Evolutionary conservation across 2,797 vertebrate genomes (phyloP).

Genomic region (Lagodon rhomboides): DNA sequence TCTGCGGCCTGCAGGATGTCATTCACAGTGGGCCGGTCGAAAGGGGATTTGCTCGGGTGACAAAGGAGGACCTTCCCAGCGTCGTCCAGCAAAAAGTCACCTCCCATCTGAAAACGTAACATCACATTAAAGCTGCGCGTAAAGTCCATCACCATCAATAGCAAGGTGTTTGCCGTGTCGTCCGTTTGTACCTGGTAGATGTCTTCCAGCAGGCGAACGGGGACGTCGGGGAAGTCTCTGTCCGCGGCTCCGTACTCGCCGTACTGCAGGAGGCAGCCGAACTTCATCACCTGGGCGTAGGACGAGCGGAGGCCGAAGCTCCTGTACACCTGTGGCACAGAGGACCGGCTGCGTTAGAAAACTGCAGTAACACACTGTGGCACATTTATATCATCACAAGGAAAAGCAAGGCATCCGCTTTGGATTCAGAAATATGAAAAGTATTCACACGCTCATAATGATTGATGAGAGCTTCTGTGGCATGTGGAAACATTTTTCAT

Average conservation of each 20-base stretch:
- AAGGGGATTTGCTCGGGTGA: slow-evolving; percentile 72
- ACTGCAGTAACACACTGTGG: no score
- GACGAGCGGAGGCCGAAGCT: slow-evolving; percentile 82
- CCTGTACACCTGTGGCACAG: slow-evolving; percentile 76
- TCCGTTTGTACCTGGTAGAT: slow-evolving; percentile 77
- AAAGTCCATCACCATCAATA: background rate
- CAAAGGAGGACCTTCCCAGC: slow-evolving; percentile 76
- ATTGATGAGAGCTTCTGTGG: slow-evolving; percentile 2
- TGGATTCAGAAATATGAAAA: background rate
- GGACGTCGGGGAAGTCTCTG: slow-evolving; percentile 75
- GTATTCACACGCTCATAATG: background rate
- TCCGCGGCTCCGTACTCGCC: slow-evolving; percentile 58
- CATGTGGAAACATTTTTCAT: slow-evolving; percentile 45
- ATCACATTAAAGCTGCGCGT: background rate
- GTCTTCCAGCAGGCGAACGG: slow-evolving; percentile 72
- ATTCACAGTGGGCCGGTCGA: slow-evolving; percentile 71
- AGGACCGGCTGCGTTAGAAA: background rate
- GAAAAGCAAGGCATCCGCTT: background rate
- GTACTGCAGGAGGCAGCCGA: slow-evolving; percentile 72
- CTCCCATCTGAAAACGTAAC: slow-evolving; percentile 78
- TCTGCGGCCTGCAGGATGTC: slow-evolving; percentile 61
- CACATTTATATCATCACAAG: background rate
- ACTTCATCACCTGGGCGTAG: slow-evolving; percentile 82
- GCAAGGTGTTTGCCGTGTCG: background rate
- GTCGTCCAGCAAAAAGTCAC: slow-evolving; percentile 82